Evolutionary conservation across 1,140 invertebrate species (phyloP).

Genomic region (Drosophila lowei): DNA sequence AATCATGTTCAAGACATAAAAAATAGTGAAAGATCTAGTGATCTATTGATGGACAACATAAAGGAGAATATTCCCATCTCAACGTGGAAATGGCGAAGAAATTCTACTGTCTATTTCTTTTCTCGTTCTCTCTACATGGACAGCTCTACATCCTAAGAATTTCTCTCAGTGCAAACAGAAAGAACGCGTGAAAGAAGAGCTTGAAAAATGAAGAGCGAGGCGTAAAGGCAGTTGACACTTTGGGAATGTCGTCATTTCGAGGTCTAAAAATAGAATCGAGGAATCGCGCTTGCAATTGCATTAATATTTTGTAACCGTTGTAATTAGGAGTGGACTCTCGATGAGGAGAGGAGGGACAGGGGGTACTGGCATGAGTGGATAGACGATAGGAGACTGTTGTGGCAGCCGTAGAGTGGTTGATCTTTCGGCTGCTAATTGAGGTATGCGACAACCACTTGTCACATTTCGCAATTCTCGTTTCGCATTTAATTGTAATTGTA

Average conservation of each 20-base stretch:
- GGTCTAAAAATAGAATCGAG: constrained; percentile 60
- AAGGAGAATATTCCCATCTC: too few species aligned
- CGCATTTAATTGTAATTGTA: constrained; percentile 47
- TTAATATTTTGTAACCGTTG: constrained; percentile 56
- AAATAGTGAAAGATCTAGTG: too few species aligned
- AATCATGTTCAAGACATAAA: too few species aligned
- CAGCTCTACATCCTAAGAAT: neutral
- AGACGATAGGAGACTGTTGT: too few species aligned
- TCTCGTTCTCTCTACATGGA: too few species aligned
- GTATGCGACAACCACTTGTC: constrained; percentile 77
- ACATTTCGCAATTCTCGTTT: constrained; percentile 62
- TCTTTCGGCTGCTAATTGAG: constrained; percentile 70
- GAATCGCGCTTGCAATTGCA: constrained; percentile 44
- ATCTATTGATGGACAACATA: too few species aligned
- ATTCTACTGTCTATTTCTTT: too few species aligned
- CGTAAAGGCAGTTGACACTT: constrained; percentile 42
- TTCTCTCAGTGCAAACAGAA: constrained; percentile 12
- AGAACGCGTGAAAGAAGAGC: too few species aligned
- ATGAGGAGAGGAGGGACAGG: neutral
- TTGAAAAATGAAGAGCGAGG: too few species aligned
- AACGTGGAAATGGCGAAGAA: too few species aligned
- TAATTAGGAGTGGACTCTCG: constrained; percentile 54
- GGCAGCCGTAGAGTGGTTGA: constrained; percentile 1
- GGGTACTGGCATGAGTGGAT: neutral
- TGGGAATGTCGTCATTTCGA: constrained; percentile 65